phyloP scores from a whole-genome alignment of 2,113 vertebrate species.

The Scophthalmus maximus region DNA sequence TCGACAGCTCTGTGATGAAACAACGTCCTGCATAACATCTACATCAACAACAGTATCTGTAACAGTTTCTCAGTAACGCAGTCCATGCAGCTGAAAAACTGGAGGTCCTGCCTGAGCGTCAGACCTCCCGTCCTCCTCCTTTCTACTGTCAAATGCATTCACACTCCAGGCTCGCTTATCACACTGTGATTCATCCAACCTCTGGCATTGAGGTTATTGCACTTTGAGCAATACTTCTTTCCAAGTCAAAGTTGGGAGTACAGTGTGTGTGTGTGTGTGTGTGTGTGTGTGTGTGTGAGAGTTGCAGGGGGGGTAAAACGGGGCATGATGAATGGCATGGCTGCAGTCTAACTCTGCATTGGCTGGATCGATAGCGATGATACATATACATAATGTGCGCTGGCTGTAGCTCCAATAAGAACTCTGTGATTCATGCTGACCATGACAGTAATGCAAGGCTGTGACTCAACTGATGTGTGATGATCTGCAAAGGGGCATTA shows the following conservation, averaged over 20 bases:
- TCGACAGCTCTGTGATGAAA: not conserved
- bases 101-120: conserved; percentile 9
- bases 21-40: not conserved
- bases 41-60: not conserved
- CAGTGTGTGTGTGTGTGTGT: not conserved
- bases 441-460: conserved; percentile 15
- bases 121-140: conserved; percentile 1
- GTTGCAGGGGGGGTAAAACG: not conserved
- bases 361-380: conserved; percentile 34
- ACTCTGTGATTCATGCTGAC: conserved; percentile 15
- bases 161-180: conserved; percentile 64
- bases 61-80: not conserved
- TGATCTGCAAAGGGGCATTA: conserved; percentile 11
- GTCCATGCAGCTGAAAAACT: conserved; percentile 11
- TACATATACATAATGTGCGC: conserved; percentile 46
- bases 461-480: conserved; percentile 10
- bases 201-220: conserved; percentile 54
- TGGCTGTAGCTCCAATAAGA: conserved; percentile 23
- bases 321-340: conserved; percentile 41
- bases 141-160: conserved; percentile 48
- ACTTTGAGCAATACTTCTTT: conserved; percentile 60
- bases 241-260: conserved; percentile 45
- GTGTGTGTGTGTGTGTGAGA: not conserved
- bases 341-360: conserved; percentile 26
- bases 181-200: conserved; percentile 46